Evolutionary conservation across 1,140 invertebrate genomes (phyloP).

Genomic region (Adoxophyes honmai): DNA sequence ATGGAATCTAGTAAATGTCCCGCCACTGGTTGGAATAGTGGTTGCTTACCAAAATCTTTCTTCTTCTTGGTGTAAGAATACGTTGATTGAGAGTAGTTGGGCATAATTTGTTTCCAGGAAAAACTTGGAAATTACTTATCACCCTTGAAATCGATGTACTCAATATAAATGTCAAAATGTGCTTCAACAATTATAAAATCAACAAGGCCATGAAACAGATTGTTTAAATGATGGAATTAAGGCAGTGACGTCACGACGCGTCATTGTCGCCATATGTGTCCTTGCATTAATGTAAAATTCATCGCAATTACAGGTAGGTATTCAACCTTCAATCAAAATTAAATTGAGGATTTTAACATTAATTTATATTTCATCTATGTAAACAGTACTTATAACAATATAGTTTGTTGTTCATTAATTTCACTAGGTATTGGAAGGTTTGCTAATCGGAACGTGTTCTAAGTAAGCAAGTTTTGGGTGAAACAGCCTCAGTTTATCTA

Average conservation of each 20-base stretch:
- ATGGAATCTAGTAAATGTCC: slow-evolving; percentile 60
- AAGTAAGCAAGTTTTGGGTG: too few species aligned
- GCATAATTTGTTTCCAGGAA: slow-evolving; percentile 25
- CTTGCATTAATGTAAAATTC: slow-evolving; percentile 33
- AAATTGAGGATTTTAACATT: background rate
- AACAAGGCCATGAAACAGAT: slow-evolving; percentile 40
- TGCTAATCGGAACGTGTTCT: too few species aligned
- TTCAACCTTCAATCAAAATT: background rate
- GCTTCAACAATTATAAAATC: slow-evolving; percentile 36
- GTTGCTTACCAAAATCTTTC: slow-evolving; percentile 54
- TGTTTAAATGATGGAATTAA: slow-evolving; percentile 28
- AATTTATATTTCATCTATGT: background rate
- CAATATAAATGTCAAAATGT: slow-evolving; percentile 19
- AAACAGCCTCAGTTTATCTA: too few species aligned
- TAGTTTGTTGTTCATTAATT: too few species aligned
- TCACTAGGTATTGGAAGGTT: too few species aligned
- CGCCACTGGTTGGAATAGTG: slow-evolving; percentile 51
- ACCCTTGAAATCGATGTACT: too few species aligned
- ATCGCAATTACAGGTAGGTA: background rate
- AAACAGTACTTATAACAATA: too few species aligned
- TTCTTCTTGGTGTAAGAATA: slow-evolving; percentile 57
- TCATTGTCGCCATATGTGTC: slow-evolving; percentile 47
- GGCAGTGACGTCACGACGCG: slow-evolving; percentile 25
- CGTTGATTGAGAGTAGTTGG: slow-evolving; percentile 42
- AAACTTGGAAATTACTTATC: background rate